phyloP scores from a whole-genome alignment of 1,140 invertebrate genomes.

The Helicorthomorpha holstii region DNA sequence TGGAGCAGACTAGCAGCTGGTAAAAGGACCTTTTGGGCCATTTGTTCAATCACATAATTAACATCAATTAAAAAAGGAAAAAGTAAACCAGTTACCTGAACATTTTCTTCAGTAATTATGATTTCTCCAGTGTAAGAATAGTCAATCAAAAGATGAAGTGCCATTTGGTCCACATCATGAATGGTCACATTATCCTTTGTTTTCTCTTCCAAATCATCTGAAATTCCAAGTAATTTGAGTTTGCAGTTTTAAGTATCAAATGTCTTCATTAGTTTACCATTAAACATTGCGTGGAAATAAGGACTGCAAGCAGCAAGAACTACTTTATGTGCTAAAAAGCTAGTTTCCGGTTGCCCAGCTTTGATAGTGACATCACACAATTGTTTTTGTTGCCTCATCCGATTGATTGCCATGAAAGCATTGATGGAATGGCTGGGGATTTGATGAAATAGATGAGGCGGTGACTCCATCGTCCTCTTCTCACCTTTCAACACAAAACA shows the following conservation, averaged over 20 bases:
- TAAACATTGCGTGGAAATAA: conserved; percentile 65
- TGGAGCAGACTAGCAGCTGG: conserved; percentile 59
- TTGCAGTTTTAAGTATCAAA: too few relatives aligned
- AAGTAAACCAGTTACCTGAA: too few relatives aligned
- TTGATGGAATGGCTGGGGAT: conserved; percentile 32
- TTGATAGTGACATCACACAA: conserved; percentile 51
- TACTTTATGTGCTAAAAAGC: conserved; percentile 45
- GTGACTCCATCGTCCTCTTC: background rate
- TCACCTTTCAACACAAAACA: background rate
- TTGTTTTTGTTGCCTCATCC: conserved; percentile 37
- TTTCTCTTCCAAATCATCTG: conserved; percentile 50
- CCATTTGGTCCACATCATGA: conserved; percentile 41
- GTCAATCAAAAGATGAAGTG: conserved; percentile 45
- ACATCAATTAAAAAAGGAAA: too few relatives aligned
- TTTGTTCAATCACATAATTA: conserved; percentile 1
- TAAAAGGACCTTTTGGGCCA: conserved; percentile 37
- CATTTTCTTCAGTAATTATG: conserved; percentile 56
- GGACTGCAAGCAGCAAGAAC: conserved; percentile 74
- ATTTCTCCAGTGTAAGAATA: conserved; percentile 62
- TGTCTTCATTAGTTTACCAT: conserved; percentile 2
- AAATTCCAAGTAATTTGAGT: too few relatives aligned
- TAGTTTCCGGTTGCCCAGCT: conserved; percentile 34
- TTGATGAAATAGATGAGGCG: conserved; percentile 25
- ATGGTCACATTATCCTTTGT: conserved; percentile 36
- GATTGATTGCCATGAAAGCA: conserved; percentile 35